Conservation (phyloP, 2,888 invertebrate species). For the Chaitophorus viminalis region DNA sequence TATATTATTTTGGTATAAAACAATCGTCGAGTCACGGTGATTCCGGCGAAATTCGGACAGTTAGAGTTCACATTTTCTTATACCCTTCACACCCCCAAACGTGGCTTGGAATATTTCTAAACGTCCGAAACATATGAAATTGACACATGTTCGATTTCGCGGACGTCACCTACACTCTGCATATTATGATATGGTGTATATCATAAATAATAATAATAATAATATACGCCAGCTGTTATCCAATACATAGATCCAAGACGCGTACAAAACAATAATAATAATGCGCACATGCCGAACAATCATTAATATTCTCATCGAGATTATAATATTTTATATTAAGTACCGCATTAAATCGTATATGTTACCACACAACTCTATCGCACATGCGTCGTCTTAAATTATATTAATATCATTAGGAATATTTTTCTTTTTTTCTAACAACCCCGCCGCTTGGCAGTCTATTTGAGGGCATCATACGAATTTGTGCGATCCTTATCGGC, state of each 20-base stretch:
- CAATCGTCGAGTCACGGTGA: conserved; percentile 8
- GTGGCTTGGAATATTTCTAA: neutral
- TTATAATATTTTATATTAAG: neutral
- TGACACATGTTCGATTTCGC: neutral
- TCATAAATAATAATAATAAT: neutral
- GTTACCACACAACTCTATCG: no score
- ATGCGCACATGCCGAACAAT: neutral
- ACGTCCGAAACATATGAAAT: neutral
- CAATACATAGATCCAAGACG: neutral
- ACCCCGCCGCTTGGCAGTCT: no score
- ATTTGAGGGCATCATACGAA: no score
- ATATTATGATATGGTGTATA: neutral
- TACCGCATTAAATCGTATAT: no score
- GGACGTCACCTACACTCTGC: neutral
- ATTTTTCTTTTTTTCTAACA: no score
- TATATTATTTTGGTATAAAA: neutral
- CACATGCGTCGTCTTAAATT: no score
- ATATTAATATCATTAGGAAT: no score
- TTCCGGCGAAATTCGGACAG: neutral
- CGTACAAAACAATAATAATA: neutral
- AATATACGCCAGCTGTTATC: neutral
- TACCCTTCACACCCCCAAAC: neutral
- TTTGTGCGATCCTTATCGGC: no score
- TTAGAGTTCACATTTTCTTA: neutral
- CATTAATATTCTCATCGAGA: neutral